These are phyloP conservation scores for Gopherus flavomarginatus DNA, from an alignment of 2,113 vertebrate genomes.

Conservation along the genomic window DNA sequence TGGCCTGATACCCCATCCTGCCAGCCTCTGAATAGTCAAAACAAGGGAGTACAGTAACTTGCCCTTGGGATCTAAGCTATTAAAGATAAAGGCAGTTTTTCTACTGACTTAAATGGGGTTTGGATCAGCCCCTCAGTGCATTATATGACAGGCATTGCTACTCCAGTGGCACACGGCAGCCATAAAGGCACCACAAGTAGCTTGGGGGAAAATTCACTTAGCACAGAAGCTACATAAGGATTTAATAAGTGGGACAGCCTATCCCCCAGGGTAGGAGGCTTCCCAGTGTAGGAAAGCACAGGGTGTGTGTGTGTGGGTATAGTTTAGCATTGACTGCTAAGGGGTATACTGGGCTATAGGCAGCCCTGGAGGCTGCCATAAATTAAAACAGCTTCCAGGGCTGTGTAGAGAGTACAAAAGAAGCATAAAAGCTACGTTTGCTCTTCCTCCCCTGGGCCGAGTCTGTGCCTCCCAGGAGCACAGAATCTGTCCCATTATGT, in stretches of 20 bases:
- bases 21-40: neutral
- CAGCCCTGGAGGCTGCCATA: neutral
- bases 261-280: neutral
- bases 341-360: neutral
- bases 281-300: neutral
- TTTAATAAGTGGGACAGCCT: neutral
- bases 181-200: neutral
- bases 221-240: neutral
- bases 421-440: neutral
- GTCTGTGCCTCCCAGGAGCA: neutral
- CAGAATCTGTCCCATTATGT: neutral
- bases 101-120: neutral
- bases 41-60: rapidly evolving
- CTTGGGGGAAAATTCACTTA: neutral
- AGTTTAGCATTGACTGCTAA: neutral
- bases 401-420: neutral
- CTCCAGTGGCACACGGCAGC: neutral
- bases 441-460: neutral
- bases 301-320: too few relatives aligned
- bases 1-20: neutral
- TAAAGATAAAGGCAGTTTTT: neutral
- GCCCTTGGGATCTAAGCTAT: neutral
- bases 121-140: neutral
- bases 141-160: neutral
- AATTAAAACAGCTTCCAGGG: neutral